These are phyloP conservation scores for Parazoanthus atlanticus DNA, from an alignment of 92 coral and sea anemone genomes.

Conservation along the genomic window DNA sequence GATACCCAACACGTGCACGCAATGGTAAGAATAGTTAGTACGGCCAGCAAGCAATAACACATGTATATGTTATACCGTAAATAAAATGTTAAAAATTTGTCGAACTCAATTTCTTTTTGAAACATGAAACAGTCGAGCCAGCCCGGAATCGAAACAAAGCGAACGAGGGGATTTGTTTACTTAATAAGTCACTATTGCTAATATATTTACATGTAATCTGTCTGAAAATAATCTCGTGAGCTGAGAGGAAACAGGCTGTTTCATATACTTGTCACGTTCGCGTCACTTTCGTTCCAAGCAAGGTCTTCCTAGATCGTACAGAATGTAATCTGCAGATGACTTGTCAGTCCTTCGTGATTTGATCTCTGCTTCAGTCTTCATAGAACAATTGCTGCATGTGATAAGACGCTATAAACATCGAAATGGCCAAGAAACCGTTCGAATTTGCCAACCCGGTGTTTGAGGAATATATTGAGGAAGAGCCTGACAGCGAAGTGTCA, in stretches of 20 bases:
- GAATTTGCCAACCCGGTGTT: slow-evolving; percentile 35
- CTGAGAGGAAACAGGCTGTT: background rate
- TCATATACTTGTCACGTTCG: background rate
- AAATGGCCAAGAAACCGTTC: slow-evolving; percentile 15
- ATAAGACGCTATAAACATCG: background rate
- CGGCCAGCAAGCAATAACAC: too few species aligned
- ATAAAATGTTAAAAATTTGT: too few species aligned
- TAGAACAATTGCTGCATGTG: background rate
- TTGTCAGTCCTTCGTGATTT: background rate
- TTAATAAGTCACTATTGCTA: background rate
- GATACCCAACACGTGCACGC: too few species aligned
- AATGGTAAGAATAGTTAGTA: too few species aligned
- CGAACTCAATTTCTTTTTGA: too few species aligned
- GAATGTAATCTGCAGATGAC: too few species aligned
- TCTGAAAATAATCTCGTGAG: background rate
- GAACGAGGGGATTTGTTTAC: too few species aligned
- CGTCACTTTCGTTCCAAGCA: background rate
- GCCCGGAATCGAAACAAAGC: too few species aligned
- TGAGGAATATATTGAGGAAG: slow-evolving; percentile 29
- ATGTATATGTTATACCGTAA: too few species aligned
- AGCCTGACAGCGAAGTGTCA: background rate
- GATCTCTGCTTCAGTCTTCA: background rate
- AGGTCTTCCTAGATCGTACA: background rate
- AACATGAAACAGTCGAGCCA: too few species aligned
- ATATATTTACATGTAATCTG: background rate